Percentiles rank a stretch among this genome's conserved stretches.
Conservation (phyloP, 2,797 vertebrate species). For the Chaetodon trifasciatus region DNA sequence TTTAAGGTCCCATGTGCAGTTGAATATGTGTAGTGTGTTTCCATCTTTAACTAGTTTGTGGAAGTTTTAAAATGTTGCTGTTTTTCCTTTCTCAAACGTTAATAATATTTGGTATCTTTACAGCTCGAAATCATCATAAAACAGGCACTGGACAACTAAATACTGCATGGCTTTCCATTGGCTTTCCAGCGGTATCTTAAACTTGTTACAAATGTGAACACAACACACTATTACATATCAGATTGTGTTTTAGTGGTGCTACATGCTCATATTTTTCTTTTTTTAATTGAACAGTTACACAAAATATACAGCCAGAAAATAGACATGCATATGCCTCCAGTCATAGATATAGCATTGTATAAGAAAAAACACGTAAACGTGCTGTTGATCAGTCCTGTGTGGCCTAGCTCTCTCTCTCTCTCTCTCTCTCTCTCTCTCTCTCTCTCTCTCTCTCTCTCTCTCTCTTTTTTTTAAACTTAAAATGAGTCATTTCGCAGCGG, state of each 20-base stretch:
- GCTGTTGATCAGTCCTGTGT: slow-evolving; percentile 1
- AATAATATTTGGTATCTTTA: not conserved
- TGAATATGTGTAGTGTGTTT: not conserved
- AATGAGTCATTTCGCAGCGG: not conserved
- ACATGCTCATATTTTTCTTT: too few relatives aligned
- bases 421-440: not conserved
- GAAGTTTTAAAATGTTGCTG: not conserved
- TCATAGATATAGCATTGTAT: too few relatives aligned
- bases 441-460: not conserved
- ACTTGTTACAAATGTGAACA: not conserved
- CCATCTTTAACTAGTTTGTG: not conserved
- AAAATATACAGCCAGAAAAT: too few relatives aligned
- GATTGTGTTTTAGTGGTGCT: not conserved
- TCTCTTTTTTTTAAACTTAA: not conserved
- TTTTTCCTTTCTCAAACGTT: not conserved
- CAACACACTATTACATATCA: not conserved
- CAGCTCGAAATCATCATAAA: not conserved
- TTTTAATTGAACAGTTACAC: too few relatives aligned
- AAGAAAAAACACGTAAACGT: too few relatives aligned
- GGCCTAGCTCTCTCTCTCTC: not conserved
- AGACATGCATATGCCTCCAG: too few relatives aligned
- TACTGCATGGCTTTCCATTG: not conserved
- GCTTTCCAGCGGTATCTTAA: not conserved
- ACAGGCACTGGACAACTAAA: not conserved
- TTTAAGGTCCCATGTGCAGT: not conserved